phyloP scores from a whole-genome alignment of 2,888 invertebrate species.

The Apotomis turbidana region DNA sequence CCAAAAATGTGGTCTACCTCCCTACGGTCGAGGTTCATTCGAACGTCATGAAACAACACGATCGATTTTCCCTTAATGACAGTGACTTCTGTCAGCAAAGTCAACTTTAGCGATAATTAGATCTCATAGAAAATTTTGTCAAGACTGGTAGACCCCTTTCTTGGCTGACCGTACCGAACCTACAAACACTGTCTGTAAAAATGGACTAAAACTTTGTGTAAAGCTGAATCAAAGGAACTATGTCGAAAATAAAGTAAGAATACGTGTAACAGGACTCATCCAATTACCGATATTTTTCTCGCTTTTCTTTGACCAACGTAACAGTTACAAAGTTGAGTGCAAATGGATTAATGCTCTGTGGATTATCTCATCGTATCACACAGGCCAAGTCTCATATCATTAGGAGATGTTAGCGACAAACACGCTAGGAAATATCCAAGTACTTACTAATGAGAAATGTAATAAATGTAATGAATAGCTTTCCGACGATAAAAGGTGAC shows the following conservation, averaged over 20 bases:
- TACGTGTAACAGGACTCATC: background rate
- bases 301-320: constrained; percentile 1
- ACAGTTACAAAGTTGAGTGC: background rate
- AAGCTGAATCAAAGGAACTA: background rate
- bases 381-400: background rate
- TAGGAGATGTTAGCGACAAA: constrained; percentile 1
- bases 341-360: constrained; percentile 11
- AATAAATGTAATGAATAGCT: constrained; percentile 1
- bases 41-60: too few relatives aligned
- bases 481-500: background rate
- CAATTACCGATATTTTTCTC: background rate
- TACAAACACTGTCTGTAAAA: too few relatives aligned
- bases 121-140: too few relatives aligned
- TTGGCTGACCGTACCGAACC: too few relatives aligned
- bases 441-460: background rate
- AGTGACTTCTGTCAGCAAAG: too few relatives aligned
- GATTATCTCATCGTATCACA: constrained; percentile 7
- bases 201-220: background rate
- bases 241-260: background rate
- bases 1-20: too few relatives aligned
- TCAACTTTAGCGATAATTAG: too few relatives aligned
- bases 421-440: background rate
- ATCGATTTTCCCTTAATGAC: too few relatives aligned
- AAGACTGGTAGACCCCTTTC: too few relatives aligned
- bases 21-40: too few relatives aligned